Percentiles rank a stretch among this genome's conserved stretches.
These are phyloP conservation scores for Frankliniella intonsa DNA, from an alignment of 2,888 invertebrate species.

Conservation along the genomic window DNA sequence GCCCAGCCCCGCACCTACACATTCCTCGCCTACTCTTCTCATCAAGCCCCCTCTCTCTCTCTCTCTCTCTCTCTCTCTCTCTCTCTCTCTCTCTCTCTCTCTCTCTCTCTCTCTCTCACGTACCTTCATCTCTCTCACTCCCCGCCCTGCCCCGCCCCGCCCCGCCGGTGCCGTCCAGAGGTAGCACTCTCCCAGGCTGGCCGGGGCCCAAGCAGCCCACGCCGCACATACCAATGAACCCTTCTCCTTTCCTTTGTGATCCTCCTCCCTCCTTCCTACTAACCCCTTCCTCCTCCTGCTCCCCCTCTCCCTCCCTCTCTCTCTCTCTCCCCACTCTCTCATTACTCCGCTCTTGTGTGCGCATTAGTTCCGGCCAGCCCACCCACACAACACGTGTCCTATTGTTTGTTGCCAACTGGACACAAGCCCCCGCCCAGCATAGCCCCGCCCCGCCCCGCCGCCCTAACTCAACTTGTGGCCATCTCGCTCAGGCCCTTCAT, in stretches of 20 bases:
- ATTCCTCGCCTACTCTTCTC: too few species aligned
- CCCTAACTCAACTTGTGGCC: not conserved
- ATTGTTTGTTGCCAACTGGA: constrained; percentile 24
- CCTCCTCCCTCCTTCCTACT: not conserved
- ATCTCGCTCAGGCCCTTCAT: too few species aligned
- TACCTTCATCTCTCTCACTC: not conserved
- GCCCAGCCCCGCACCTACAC: not conserved
- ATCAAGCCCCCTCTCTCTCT: not conserved
- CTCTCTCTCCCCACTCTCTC: not conserved
- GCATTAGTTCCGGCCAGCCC: constrained; percentile 21
- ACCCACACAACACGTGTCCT: constrained; percentile 15
- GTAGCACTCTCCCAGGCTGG: not conserved
- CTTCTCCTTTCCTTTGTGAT: constrained; percentile 14
- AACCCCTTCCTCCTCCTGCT: not conserved
- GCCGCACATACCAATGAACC: constrained; percentile 21
- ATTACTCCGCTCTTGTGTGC: constrained; percentile 8
- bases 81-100: not conserved
- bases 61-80: not conserved
- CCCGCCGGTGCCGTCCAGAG: not conserved
- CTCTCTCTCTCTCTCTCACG: not conserved
- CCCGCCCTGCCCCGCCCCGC: too few species aligned
- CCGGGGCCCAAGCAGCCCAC: not conserved
- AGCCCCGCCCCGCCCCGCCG: not conserved
- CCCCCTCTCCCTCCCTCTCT: not conserved
- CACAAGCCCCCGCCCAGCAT: not conserved